Conservation (phyloP, 2,888 invertebrate species). For the Melangyna quadrimaculata region DNA sequence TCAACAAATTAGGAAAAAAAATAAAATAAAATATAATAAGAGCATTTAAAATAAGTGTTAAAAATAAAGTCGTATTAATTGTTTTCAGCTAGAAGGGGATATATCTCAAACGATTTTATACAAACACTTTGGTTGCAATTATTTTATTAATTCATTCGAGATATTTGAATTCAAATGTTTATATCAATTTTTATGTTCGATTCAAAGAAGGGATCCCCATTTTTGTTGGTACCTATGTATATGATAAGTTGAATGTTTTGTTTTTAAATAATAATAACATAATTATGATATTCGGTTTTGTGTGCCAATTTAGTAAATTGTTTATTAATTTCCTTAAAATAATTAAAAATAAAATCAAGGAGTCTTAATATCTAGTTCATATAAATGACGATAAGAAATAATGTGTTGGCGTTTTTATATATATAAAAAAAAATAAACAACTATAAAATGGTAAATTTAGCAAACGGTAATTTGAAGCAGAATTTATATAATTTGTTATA, state of each 20-base stretch:
- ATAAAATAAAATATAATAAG: background rate
- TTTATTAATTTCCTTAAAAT: background rate
- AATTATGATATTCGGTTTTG: conserved; percentile 16
- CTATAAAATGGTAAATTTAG: conserved; percentile 21
- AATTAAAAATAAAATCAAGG: background rate
- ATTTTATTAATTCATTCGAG: background rate
- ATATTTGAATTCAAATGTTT: background rate
- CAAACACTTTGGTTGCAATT: background rate
- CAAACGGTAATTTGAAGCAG: conserved; percentile 40
- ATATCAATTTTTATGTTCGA: background rate
- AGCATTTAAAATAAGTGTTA: conserved; percentile 4
- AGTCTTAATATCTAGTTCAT: conserved; percentile 1
- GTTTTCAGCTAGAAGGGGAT: background rate
- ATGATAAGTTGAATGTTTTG: background rate
- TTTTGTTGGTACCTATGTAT: background rate
- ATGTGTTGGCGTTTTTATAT: conserved; percentile 47
- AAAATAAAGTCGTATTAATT: background rate
- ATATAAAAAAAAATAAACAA: background rate
- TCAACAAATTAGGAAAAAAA: background rate
- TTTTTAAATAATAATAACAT: background rate
- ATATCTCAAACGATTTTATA: background rate
- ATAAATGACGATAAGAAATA: conserved; percentile 17
- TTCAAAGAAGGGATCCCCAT: too few relatives aligned
- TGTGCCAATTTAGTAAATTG: conserved; percentile 38
- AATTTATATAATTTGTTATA: conserved; percentile 56